A percentile compares a stretch with the other conserved stretches of the same genome.
These are phyloP conservation scores for Stenurella melanura DNA, from an alignment of 2,888 invertebrate genomes.

Conservation along the genomic window DNA sequence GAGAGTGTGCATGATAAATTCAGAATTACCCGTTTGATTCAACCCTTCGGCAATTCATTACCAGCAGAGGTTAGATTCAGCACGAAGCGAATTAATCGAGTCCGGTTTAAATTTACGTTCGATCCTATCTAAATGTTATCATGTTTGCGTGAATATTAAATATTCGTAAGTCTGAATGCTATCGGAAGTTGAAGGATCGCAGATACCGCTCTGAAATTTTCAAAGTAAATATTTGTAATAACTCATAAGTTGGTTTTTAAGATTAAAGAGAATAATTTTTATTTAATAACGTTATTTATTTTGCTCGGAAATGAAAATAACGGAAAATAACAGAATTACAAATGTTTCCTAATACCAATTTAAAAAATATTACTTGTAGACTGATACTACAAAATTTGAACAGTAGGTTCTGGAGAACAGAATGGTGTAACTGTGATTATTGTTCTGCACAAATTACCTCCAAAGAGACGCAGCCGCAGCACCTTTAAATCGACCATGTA, in stretches of 20 bases:
- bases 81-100: conserved; percentile 60
- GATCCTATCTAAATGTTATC: conserved; percentile 61
- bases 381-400: too few species aligned
- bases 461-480: too few species aligned
- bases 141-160: conserved; percentile 57
- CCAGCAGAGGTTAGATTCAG: conserved; percentile 51
- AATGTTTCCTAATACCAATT: neutral
- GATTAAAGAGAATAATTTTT: conserved; percentile 1
- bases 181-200: conserved; percentile 36
- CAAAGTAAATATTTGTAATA: conserved; percentile 34
- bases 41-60: conserved; percentile 45
- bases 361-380: neutral
- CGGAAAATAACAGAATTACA: neutral
- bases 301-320: neutral
- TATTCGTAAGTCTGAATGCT: conserved; percentile 39
- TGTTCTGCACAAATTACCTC: too few species aligned
- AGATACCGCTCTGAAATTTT: conserved; percentile 32
- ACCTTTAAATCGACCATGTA: too few species aligned
- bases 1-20: conserved; percentile 47
- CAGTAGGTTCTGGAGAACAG: too few species aligned
- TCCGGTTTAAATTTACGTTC: conserved; percentile 61
- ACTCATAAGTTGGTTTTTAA: conserved; percentile 12
- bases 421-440: too few species aligned
- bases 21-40: conserved; percentile 45
- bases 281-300: conserved; percentile 16